Evolutionary conservation across 2,797 vertebrate genomes (phyloP), one percentile per base, ranked within the genome.

Genomic region (Atherinosoma microstoma): DNA sequence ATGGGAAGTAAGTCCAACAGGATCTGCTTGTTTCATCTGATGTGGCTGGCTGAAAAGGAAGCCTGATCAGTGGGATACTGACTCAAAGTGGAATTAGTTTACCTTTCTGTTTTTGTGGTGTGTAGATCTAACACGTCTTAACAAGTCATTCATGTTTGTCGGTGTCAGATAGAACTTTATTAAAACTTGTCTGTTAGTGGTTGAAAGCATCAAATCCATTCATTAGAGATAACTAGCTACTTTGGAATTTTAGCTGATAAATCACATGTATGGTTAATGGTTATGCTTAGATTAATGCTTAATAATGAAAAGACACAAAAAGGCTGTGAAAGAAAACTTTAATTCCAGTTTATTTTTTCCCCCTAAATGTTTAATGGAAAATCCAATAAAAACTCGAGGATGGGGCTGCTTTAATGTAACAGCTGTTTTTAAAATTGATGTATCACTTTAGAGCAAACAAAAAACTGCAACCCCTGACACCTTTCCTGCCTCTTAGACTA

Each of bases 1-100:
- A 79, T 88, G 91, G 88, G 85, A 95, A 91, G 92, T 95, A 94
- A 94, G 93, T 95, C 78, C 27, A 76, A 60, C 63, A 79, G 65
- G 62, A 64, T 83, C 13, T 70, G 58, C 49, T 84, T 82, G 68
- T 76, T 84, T 42, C 12, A 45, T 67, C 34, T 66, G 53, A 80
- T 16, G 60, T 67, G 32, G 36, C 45, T 70, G 64, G 9, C 70
- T 83, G 54, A 64, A 57, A 80, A 80, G 53, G 22, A 69, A 71
- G 60, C 27, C 34, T 71, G 35, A n/a, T 79, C 34, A 61, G 15
- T 78, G 34, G 83, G 67, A 70, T 78, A 49, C 56, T 71, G 64
- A 76, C 45, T 7, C 22, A 58, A 27, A 69, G 2, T 27, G 13
- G 53, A 45, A 15, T 51, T 34, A 30, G 64, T 79, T 64, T 61